Evolutionary conservation across 2,888 invertebrate species (phyloP), one percentile per base, ranked within the genome.

Genomic region (Philhelius pedissequus): DNA sequence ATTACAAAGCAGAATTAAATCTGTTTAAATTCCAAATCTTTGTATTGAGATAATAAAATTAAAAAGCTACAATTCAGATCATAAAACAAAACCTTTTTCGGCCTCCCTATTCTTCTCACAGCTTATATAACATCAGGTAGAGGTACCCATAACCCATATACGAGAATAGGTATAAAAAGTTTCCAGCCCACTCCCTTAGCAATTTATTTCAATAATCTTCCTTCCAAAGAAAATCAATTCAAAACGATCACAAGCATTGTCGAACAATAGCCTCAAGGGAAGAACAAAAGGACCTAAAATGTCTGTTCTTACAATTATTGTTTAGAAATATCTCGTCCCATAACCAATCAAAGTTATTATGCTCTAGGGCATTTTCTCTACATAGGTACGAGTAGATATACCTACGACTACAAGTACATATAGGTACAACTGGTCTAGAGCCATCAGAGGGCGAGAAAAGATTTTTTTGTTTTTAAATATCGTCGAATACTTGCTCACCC

Each of bases 331-430:
- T 48, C 32, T 64, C 35, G 58, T 75, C 79, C 83, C 83, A 75
- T 56, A 83, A 69, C 79, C 74, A 83, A 83, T 79, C 74, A 83
- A 83, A 74, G 43, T 79, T 83, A 83, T 83, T 83, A 79, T 75
- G 74, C 79, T 54, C 79, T 4, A 60, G 69, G 83, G 79, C 66
- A 68, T 43, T 35, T 20, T 54, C 52, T 15, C 27, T 38, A 0
- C 13, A 30, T 48, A 52, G 6, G 4, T 11, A 22, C 1, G 11
- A 3, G 22, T 13, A 22, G 20, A 9, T 3, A 22, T 5, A 30
- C 5, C 3, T 0, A n/a, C n/a, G n/a, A n/a, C 1, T 18, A 30
- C 22, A 52, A n/a, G 4, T 11, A 22, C 1, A 22, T 9, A 48
- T 13, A 22, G 20, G 4, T 3, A 22, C 1, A 30, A 5, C 3